Evolutionary conservation across 2,113 vertebrate species (phyloP), one percentile per base, ranked within the genome.

Genomic region (Chunga burmeisteri): DNA sequence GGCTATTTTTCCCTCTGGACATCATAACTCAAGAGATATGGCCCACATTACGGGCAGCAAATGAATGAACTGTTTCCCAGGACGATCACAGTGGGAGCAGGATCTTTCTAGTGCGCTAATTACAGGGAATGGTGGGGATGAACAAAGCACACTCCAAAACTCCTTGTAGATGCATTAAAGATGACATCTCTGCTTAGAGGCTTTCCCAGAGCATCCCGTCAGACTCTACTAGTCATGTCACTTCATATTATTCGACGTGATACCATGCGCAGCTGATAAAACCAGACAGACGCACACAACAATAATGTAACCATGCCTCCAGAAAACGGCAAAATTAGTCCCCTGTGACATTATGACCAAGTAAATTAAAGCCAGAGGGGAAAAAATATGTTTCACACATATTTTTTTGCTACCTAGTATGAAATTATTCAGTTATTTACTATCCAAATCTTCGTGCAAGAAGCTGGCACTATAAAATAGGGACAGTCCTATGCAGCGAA

Each of bases 291-390:
- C 2, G 4, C 38, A 97, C 78, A 91, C 53, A 90, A 84, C 26
- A 81, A 65, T 86, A 95, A 94, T 50, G 67, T 30, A 68, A 90
- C 83, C 3, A 0, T 94, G 87, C 85, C 92, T 96, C 72, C 72
- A 97, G 94, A 94, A 97, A 97, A 94, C 36, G 26, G 63, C 62
- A 93, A 83, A 91, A 95, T 95, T 81, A 95, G 84, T 96, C 84
- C 86, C 74, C 93, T 77, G 62, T 85, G 95, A 94, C 94, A 86
- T 42, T 93, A 84, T 93, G 86, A 94, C 67, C 46, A 90, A 91
- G 29, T 50, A 93, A 94, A 89, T 97, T 73, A 93, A 80, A 93
- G 46, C 38, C 79, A 85, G 50, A 0, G 2, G 36, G 71, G 62
- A 30, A 94, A 91, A 94, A 96, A 61, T 36, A 66, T 5, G 13